These are phyloP conservation scores for Threskiornis aethiopicus DNA, from an alignment of 2,797 vertebrate species.

Conservation along the genomic window DNA sequence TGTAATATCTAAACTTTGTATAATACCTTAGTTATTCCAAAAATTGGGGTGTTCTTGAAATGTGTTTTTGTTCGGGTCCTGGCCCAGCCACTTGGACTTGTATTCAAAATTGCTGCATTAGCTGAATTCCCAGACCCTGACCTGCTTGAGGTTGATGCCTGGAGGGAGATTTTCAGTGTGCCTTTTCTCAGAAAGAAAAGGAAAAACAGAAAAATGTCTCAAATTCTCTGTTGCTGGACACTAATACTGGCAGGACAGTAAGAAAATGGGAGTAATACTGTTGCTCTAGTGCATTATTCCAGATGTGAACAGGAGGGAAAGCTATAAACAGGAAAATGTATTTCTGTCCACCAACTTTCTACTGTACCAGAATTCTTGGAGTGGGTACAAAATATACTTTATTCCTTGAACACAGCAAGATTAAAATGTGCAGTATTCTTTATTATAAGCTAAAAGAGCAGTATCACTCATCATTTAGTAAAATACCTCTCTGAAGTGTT, in stretches of 20 bases:
- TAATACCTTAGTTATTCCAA: conserved; percentile 19
- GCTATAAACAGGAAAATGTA: conserved; percentile 60
- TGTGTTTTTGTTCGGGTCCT: conserved; percentile 66
- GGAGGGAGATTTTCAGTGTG: neutral
- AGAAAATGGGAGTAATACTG: conserved; percentile 48
- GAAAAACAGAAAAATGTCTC: conserved; percentile 43
- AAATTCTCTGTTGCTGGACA: conserved; percentile 55
- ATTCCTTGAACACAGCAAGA: neutral
- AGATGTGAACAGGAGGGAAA: conserved; percentile 52
- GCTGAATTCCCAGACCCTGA: conserved; percentile 58
- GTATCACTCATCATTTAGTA: neutral
- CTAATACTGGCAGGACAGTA: conserved; percentile 42
- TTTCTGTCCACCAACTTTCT: conserved; percentile 30
- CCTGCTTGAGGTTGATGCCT: conserved; percentile 47
- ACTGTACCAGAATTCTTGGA: neutral
- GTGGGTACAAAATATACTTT: neutral
- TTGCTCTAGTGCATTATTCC: conserved; percentile 53
- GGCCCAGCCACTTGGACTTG: conserved; percentile 30
- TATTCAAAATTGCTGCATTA: conserved; percentile 50
- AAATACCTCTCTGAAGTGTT: neutral
- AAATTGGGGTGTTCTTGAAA: conserved; percentile 51
- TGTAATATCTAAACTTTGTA: neutral
- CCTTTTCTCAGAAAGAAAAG: conserved; percentile 48
- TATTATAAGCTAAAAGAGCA: neutral
- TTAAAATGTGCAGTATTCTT: neutral